These are phyloP conservation scores for Carcina quercana DNA, from an alignment of 2,888 invertebrate genomes.

Conservation along the genomic window DNA sequence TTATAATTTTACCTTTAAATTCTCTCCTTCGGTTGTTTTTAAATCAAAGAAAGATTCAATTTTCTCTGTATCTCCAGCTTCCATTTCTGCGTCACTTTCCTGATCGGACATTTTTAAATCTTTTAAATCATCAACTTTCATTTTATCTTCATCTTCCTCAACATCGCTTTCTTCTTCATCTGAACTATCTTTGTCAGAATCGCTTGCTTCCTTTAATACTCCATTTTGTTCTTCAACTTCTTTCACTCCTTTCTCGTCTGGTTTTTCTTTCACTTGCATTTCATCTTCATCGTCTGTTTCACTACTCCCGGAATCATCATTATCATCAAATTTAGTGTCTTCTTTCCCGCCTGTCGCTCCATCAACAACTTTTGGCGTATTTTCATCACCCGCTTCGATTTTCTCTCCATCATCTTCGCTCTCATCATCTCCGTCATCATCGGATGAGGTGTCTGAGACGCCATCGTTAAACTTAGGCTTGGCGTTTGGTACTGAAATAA, in stretches of 20 bases:
- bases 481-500: conserved; percentile 50
- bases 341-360: too few relatives aligned
- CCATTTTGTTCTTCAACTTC: not conserved
- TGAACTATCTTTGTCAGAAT: conserved; percentile 4
- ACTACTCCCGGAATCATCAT: conserved; percentile 9
- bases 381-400: not conserved
- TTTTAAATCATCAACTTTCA: conserved; percentile 37
- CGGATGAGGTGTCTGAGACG: conserved; percentile 51
- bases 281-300: conserved; percentile 9
- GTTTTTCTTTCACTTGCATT: not conserved
- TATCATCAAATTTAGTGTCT: too few relatives aligned
- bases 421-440: conserved; percentile 38
- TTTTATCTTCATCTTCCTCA: conserved; percentile 15
- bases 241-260: not conserved
- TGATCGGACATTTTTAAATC: conserved; percentile 67
- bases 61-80: conserved; percentile 29
- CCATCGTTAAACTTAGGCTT: conserved; percentile 56
- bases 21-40: conserved; percentile 43
- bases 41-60: conserved; percentile 48
- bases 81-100: conserved; percentile 27
- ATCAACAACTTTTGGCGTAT: too few relatives aligned
- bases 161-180: conserved; percentile 18
- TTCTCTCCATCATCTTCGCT: conserved; percentile 23
- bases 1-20: conserved; percentile 58
- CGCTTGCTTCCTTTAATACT: not conserved